Conservation (phyloP, 2,888 invertebrate species). For the Nomada fabriciana region DNA sequence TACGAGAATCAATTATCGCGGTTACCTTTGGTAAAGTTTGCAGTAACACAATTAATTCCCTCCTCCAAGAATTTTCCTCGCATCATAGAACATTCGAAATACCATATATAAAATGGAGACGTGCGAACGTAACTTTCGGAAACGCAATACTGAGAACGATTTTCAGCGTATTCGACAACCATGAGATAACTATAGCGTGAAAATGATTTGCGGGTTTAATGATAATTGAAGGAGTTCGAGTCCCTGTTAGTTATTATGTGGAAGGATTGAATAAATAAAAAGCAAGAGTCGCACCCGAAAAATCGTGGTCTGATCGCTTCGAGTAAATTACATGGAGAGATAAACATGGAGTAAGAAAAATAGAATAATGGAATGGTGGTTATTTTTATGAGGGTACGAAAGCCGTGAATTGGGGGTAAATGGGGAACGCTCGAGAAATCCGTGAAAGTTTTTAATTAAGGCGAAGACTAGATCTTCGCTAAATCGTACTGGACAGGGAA, state of each 20-base stretch:
- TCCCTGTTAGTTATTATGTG: constrained; percentile 4
- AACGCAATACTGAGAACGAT: constrained; percentile 10
- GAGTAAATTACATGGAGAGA: constrained; percentile 7
- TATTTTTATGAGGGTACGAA: not conserved
- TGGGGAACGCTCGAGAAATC: not conserved
- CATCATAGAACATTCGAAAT: too few species aligned
- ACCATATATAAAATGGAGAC: too few species aligned
- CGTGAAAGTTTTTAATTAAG: constrained; percentile 5
- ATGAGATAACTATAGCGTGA: constrained; percentile 21
- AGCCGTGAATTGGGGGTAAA: too few species aligned
- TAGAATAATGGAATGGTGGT: not conserved
- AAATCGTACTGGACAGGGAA: not conserved
- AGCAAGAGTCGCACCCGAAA: constrained; percentile 4
- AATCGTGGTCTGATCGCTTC: not conserved
- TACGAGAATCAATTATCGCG: too few species aligned
- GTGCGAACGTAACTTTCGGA: not conserved
- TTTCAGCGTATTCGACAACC: constrained; percentile 24
- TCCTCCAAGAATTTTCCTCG: too few species aligned
- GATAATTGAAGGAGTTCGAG: constrained; percentile 28
- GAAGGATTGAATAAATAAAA: constrained; percentile 34
- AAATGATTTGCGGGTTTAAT: constrained; percentile 43
- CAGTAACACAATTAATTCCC: too few species aligned
- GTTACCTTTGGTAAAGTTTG: too few species aligned
- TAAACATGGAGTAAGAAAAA: not conserved
- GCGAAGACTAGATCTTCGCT: not conserved